Base-by-base conservation (phyloP, 2,888 invertebrate genomes). In the Protonemura montana region DNA sequence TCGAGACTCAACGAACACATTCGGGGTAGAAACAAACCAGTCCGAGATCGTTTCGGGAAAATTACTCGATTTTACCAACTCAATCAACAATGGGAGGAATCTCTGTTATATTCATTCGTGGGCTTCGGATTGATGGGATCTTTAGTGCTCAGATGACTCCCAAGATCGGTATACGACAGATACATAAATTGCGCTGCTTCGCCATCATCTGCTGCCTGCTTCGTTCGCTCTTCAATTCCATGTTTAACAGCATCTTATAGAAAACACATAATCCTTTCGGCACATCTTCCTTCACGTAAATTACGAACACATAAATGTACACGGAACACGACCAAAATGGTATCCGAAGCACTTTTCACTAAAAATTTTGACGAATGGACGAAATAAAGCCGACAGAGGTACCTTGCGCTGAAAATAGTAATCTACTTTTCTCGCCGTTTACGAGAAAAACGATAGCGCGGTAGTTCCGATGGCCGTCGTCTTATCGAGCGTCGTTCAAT, bases 361-460 rank as follows among this genome's bases (percentile, higher is more conserved):
- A 86, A 59, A 86, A 86, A 28, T 59, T 86, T 86, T 86, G 27
- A 76, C 85, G 28, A 87, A 87, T 85, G 85, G 85, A 82, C 29
- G 86, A 88, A 88, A 87, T 87, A 86, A 86, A 88, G 87, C 88
- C 88, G 87, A 87, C 87, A 88, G 87, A 87, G 86, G 87, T 88
- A 87, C 88, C 88, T 88, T 89, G 88, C 87, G 88, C 89, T 89
- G 89, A 89, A 89, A 89, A 89, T 89, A 89, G 89, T 89, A 89
- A 89, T 89, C 88, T 88, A 88, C 88, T 88, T 89, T 89, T 89
- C 89, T 89, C 89, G 89, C 87, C 87, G 89, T 89, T 86, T 85
- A 88, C 89, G 89, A 88, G 89, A 89, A 86, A 89, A 89, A 88
- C 88, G 86, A 89, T 89, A 90, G 89, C 90, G 89, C 90, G 89